A percentile compares a stretch with the other conserved stretches of the same genome.
Evolutionary conservation across 2,113 vertebrate genomes (phyloP).

Genomic region (Corydoras maculifer): DNA sequence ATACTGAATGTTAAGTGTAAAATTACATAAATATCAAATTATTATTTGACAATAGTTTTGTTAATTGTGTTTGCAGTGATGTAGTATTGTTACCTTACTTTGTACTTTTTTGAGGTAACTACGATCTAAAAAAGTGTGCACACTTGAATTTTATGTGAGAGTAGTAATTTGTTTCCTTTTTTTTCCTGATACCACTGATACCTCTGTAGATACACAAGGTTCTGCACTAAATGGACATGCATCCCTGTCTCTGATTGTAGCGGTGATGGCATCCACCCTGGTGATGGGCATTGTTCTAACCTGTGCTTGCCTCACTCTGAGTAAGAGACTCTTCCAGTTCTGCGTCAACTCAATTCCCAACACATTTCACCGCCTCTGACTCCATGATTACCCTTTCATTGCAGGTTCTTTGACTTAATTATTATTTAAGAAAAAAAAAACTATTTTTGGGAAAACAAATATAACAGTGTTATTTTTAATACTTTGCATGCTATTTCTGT

Average conservation of each 20-base stretch:
- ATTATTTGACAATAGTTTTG: no score
- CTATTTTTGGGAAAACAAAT: neutral
- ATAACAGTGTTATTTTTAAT: neutral
- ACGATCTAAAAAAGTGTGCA: no score
- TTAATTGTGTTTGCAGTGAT: no score
- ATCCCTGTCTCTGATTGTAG: slow-evolving; percentile 73
- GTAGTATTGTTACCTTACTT: no score
- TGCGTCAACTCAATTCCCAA: slow-evolving; percentile 60
- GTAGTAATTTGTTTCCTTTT: neutral
- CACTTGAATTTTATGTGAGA: neutral
- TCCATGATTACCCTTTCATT: slow-evolving; percentile 24
- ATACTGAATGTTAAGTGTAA: no score
- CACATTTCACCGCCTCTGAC: slow-evolving; percentile 68
- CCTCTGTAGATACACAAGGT: slow-evolving; percentile 53
- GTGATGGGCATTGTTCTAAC: slow-evolving; percentile 71
- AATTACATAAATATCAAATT: no score
- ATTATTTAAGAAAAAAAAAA: neutral
- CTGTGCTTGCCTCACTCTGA: slow-evolving; percentile 75
- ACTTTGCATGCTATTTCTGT: neutral
- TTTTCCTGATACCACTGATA: slow-evolving; percentile 1
- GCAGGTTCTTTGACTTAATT: slow-evolving; percentile 1
- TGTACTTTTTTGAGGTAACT: no score
- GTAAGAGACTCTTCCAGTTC: slow-evolving; percentile 74
- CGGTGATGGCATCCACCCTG: slow-evolving; percentile 70
- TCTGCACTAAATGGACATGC: slow-evolving; percentile 56